phyloP scores from a whole-genome alignment of 2,888 invertebrate genomes.

The Conomelus anceps region DNA sequence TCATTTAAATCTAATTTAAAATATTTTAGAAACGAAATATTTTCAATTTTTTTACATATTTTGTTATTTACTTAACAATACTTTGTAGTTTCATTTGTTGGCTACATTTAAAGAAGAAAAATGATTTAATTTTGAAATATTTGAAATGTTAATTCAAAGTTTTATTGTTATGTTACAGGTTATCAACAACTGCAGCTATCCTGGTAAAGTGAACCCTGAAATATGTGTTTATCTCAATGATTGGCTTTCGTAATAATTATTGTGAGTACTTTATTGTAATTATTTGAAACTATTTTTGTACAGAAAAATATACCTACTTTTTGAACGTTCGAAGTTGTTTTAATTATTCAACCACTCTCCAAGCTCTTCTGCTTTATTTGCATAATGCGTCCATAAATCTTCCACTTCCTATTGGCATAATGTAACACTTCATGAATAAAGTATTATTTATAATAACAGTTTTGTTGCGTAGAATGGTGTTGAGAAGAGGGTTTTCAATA shows the following conservation, averaged over 20 bases:
- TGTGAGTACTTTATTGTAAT: not conserved
- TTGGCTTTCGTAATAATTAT: constrained; percentile 58
- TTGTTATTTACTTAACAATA: not conserved
- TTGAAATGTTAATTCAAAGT: not conserved
- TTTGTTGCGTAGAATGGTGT: no score
- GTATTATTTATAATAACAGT: no score
- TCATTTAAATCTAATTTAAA: no score
- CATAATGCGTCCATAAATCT: no score
- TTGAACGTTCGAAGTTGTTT: not conserved
- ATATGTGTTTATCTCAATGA: constrained; percentile 82
- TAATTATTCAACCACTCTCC: no score
- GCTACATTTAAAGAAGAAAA: not conserved
- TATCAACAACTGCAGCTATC: constrained; percentile 65
- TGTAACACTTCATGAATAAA: no score
- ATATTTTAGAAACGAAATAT: no score
- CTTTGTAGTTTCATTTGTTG: not conserved
- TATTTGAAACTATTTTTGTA: not conserved
- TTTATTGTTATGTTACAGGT: constrained; percentile 28
- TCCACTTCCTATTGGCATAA: no score
- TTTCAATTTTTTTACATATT: no score
- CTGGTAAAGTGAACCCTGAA: constrained; percentile 76
- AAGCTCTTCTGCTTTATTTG: no score
- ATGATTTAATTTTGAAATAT: not conserved
- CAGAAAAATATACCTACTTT: not conserved
- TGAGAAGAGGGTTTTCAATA: no score